phyloP scores from a whole-genome alignment of 2,888 invertebrate species.

The Drosophila prostipennis region DNA sequence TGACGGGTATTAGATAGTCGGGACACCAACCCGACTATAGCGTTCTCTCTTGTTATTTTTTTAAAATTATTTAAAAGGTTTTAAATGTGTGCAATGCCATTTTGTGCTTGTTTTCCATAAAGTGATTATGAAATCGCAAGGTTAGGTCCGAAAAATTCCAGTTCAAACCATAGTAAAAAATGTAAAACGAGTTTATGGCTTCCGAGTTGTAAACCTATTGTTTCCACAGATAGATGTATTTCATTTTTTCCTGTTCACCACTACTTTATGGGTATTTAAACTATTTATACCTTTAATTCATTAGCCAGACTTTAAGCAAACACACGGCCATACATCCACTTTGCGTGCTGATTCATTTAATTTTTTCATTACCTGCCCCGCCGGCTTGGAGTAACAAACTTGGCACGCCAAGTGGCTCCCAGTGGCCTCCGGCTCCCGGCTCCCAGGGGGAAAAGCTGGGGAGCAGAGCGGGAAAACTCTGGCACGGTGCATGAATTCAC shows the following conservation, averaged over 20 bases:
- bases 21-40: no score
- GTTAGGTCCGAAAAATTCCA: no score
- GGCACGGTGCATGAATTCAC: conserved; percentile 42
- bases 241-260: neutral
- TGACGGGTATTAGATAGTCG: no score
- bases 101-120: no score
- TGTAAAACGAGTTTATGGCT: no score
- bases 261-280: conserved; percentile 7
- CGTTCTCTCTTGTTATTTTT: no score
- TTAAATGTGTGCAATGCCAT: no score
- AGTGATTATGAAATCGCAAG: no score
- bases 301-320: conserved; percentile 24
- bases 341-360: conserved; percentile 73
- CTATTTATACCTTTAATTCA: conserved; percentile 37
- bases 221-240: neutral
- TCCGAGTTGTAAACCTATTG: no score
- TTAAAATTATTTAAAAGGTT: no score
- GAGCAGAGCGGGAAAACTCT: conserved; percentile 13
- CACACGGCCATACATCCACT: conserved; percentile 49
- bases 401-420: conserved; percentile 54
- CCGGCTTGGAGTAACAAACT: conserved; percentile 52
- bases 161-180: no score
- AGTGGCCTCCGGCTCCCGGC: neutral
- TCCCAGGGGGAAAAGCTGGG: conserved; percentile 17
- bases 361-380: conserved; percentile 67